Evolutionary conservation across 2,888 invertebrate species (phyloP).

Genomic region (Steinernema carpocapsae): DNA sequence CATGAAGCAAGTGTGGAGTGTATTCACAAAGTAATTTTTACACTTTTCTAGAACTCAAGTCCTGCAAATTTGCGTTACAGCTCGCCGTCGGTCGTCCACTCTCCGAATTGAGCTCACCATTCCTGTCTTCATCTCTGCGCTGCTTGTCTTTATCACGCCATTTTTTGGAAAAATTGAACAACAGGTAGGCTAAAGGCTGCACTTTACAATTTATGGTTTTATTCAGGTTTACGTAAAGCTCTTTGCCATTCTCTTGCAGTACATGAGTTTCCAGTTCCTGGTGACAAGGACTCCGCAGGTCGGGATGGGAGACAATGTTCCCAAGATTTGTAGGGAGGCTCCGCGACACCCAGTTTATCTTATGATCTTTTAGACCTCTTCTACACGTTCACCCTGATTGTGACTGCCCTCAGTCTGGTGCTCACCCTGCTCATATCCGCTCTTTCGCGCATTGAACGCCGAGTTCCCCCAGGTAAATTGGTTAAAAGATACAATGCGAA

Average conservation of each 20-base stretch:
- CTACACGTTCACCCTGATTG: slow-evolving; percentile 63
- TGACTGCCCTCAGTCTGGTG: slow-evolving; percentile 60
- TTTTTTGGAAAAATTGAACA: slow-evolving; percentile 64
- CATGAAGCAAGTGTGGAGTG: slow-evolving; percentile 44
- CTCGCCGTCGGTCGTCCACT: slow-evolving; percentile 56
- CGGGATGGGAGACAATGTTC: slow-evolving; percentile 58
- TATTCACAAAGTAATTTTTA: not conserved
- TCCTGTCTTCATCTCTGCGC: slow-evolving; percentile 61
- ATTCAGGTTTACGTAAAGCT: slow-evolving; percentile 61
- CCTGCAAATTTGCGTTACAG: slow-evolving; percentile 58
- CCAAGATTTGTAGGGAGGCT: slow-evolving; percentile 61
- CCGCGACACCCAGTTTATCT: not conserved
- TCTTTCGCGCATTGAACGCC: slow-evolving; percentile 54
- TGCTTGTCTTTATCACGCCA: slow-evolving; percentile 59
- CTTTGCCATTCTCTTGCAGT: slow-evolving; percentile 64
- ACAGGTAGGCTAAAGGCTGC: slow-evolving; percentile 46
- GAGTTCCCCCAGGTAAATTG: slow-evolving; percentile 56
- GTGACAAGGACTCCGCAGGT: slow-evolving; percentile 61
- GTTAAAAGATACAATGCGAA: not conserved
- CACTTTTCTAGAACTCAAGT: slow-evolving; percentile 48
- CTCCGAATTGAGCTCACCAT: slow-evolving; percentile 60
- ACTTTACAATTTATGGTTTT: not conserved
- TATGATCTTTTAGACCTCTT: slow-evolving; percentile 54
- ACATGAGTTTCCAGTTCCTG: slow-evolving; percentile 64
- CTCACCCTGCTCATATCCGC: slow-evolving; percentile 61